Conservation (phyloP, 2,797 vertebrate species). For the Hoplostethus mediterraneus region DNA sequence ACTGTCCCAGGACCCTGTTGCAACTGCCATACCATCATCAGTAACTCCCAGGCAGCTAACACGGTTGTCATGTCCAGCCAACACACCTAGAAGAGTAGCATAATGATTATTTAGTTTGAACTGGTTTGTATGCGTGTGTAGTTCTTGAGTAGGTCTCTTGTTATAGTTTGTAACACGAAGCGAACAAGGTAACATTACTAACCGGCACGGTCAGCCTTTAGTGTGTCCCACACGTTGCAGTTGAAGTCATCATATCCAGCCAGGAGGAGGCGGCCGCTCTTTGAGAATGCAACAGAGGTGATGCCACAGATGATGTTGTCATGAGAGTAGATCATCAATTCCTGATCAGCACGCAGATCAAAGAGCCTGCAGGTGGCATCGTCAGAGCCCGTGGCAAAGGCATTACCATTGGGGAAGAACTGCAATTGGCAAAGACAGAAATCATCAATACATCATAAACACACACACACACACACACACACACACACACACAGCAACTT, state of each 20-base stretch:
- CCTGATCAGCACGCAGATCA: conserved; percentile 97
- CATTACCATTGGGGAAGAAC: conserved; percentile 99
- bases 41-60: conserved; percentile 99
- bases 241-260: conserved; percentile 99
- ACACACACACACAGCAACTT: no score
- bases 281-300: conserved; percentile 99
- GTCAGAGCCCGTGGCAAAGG: conserved; percentile 98
- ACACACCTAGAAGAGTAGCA: conserved; percentile 87
- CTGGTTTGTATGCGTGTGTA: not conserved
- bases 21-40: conserved; percentile 99
- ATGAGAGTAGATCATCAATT: conserved; percentile 98
- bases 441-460: not conserved
- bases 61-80: conserved; percentile 98
- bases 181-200: conserved; percentile 5
- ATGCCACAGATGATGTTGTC: conserved; percentile 99
- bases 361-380: conserved; percentile 99
- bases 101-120: not conserved
- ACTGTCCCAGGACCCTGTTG: conserved; percentile 99
- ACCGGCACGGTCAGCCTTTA: conserved; percentile 98
- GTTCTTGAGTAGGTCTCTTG: not conserved
- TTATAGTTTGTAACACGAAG: not conserved
- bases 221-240: conserved; percentile 99
- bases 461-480: no score
- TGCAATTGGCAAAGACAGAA: conserved; percentile 54
- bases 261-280: conserved; percentile 97